A percentile compares a stretch with the other conserved stretches of the same genome.
phyloP scores from a whole-genome alignment of 2,797 vertebrate species.

The Chloroceryle inda region DNA sequence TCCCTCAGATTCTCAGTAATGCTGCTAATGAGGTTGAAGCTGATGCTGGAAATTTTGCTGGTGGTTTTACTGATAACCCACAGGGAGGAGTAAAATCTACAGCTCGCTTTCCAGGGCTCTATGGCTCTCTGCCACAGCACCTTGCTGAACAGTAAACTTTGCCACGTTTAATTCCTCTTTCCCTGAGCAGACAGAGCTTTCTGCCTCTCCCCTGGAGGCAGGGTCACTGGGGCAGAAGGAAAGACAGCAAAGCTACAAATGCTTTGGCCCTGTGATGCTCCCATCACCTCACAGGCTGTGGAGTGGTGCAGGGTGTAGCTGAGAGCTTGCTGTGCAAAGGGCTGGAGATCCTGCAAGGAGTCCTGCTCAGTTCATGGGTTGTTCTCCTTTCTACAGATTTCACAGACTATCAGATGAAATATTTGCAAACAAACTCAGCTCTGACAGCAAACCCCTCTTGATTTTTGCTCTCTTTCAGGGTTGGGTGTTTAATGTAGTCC shows the following conservation, averaged over 20 bases:
- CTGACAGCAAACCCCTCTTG: neutral
- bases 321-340: neutral
- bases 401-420: neutral
- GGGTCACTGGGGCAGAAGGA: neutral
- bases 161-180: neutral
- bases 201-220: neutral
- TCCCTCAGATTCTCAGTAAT: neutral
- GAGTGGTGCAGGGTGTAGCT: neutral
- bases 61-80: neutral
- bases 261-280: fast-evolving
- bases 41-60: neutral
- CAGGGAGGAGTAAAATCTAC: neutral
- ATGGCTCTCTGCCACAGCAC: neutral
- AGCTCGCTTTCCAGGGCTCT: neutral
- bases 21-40: constrained; percentile 22
- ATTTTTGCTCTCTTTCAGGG: constrained; percentile 82
- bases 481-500: constrained; percentile 97
- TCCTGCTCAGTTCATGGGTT: neutral
- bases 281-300: neutral
- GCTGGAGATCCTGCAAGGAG: neutral
- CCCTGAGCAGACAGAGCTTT: neutral
- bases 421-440: neutral
- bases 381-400: neutral
- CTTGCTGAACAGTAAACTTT: neutral
- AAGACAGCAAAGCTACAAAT: neutral